Percentiles rank a stretch among this genome's conserved stretches.
Conservation (phyloP, 2,113 vertebrate genomes). For the Indri indri region DNA sequence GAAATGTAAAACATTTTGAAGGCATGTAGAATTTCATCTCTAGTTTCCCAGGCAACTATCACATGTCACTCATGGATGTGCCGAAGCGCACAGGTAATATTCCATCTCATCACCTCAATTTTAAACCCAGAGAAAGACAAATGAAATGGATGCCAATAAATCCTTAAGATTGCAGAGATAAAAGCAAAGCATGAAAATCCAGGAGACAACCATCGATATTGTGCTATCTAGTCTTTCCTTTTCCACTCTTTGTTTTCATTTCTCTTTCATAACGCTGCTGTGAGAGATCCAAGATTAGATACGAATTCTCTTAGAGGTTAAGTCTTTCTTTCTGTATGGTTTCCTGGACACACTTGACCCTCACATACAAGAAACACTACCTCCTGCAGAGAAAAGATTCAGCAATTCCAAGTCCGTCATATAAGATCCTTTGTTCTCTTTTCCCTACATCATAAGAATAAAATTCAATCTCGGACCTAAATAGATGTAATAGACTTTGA, state of each 20-base stretch:
- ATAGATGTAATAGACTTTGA: conserved; percentile 25
- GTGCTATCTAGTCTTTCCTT: conserved; percentile 23
- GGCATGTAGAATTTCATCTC: conserved; percentile 51
- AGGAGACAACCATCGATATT: conserved; percentile 37
- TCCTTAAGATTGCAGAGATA: conserved; percentile 54
- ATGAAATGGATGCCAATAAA: conserved; percentile 61
- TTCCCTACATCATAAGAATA: neutral
- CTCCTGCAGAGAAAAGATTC: neutral
- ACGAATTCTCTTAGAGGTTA: conserved; percentile 32
- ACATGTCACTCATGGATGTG: conserved; percentile 67
- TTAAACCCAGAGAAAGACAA: conserved; percentile 74
- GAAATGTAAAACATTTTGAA: conserved; percentile 55
- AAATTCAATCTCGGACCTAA: conserved; percentile 53
- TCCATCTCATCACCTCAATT: conserved; percentile 71
- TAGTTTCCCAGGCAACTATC: conserved; percentile 78
- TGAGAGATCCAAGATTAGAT: conserved; percentile 53
- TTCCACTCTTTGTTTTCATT: conserved; percentile 61
- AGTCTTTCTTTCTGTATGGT: conserved; percentile 3
- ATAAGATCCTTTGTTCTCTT: neutral
- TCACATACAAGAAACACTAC: neutral
- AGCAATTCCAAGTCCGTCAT: conserved; percentile 28
- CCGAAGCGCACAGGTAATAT: conserved; percentile 65
- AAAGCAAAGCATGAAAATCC: conserved; percentile 62
- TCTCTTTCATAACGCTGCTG: conserved; percentile 32
- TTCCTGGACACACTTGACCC: neutral